phyloP scores from a whole-genome alignment of 2,888 invertebrate genomes.

The Amiota mariae region DNA sequence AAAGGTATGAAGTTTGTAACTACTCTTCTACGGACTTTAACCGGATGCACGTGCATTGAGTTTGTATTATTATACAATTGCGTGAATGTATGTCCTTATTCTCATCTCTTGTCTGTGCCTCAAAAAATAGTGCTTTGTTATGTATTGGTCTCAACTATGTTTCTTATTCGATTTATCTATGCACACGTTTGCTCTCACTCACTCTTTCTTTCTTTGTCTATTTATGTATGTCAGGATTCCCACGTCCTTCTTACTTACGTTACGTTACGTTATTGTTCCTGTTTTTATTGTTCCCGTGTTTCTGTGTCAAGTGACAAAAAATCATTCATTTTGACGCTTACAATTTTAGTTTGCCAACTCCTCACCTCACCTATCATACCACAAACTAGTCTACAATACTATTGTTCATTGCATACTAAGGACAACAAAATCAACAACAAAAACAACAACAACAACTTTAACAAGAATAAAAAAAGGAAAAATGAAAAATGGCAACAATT shows the following conservation, averaged over 20 bases:
- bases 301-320: constrained; percentile 31
- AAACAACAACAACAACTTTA: too few species aligned
- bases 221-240: too few species aligned
- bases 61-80: too few species aligned
- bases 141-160: neutral
- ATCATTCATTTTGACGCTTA: constrained; percentile 30
- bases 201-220: too few species aligned
- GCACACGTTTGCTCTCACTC: too few species aligned
- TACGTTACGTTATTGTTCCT: constrained; percentile 8
- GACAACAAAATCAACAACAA: too few species aligned
- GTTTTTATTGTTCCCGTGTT: constrained; percentile 27
- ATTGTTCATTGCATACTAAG: neutral
- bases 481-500: constrained; percentile 28
- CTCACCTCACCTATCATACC: neutral
- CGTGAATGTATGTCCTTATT: neutral
- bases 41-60: neutral
- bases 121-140: neutral
- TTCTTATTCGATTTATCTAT: neutral
- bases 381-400: neutral
- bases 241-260: neutral
- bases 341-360: constrained; percentile 16
- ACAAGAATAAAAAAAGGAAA: too few species aligned
- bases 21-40: neutral
- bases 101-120: neutral
- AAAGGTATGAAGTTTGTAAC: neutral